Evolutionary conservation across 2,113 vertebrate genomes (phyloP), one percentile per base, ranked within the genome.

Genomic region (Eulemur macaco): DNA sequence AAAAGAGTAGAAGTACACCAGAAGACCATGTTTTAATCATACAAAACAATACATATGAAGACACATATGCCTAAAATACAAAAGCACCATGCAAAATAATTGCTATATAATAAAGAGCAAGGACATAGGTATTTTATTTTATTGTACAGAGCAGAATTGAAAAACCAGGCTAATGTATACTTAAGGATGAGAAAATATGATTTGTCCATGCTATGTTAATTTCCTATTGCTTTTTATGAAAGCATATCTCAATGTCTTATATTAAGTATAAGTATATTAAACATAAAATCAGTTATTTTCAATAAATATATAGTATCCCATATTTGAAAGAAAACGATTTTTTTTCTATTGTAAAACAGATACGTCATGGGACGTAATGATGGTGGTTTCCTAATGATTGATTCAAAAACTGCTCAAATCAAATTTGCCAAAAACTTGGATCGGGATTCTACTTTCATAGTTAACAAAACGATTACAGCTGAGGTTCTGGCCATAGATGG

Each of bases 341-440:
- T 92, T 96, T 96, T 97, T 95, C 83, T 94, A 0, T 96, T 82
- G 63, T 58, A 68, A 60, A 95, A 94, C 91, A 99, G 99, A 97
- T 99, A 99, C 96, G 89, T 94, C n/a, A 98, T 99, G 98, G 98
- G 98, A 93, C 97, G 94, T 83, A 99, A 99, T 92, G 98, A 99
- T 89, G 99, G 98, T 68, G 99, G 99, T 96, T 99, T 99, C 97
- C 95, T 99, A 63, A 96, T 74, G 34, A 97, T 99, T 84, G 98
- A 99, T 97, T 96, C 98, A 86, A 98, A 98, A 86, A 99, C 99
- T 84, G 99, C 99, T 91, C 97, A 99, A 93, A 99, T 99, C 54
- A 99, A 97, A 98, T 98, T 99, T 92, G 98, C 91, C 95, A 99
- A 98, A 97, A 95, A 95, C 66, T 98, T 99, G 15, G 96, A 98